Base-by-base conservation (phyloP, 2,113 vertebrate species). In the Mugil cephalus region DNA sequence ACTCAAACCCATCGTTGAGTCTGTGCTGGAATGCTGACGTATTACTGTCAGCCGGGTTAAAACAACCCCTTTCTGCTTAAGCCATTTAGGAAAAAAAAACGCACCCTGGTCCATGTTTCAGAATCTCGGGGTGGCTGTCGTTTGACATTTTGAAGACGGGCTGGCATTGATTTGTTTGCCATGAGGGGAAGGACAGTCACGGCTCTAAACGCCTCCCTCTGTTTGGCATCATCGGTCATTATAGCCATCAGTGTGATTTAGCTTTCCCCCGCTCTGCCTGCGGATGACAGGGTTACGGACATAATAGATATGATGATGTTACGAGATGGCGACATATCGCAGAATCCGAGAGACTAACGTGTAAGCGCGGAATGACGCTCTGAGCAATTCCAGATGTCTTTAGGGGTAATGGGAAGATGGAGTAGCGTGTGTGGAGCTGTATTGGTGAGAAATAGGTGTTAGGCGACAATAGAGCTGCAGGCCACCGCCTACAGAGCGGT, bases 81-180 rank as follows among this genome's bases (percentile, higher is more conserved):
- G 50, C 73, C 78, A 85, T 88, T 90, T 75, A 86, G 69, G 64
- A 83, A 87, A 83, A 87, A 83, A 69, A 74, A 79, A 78, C 76
- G 85, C 76, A 55, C 55, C 59, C 48, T 58, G 60, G 45, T 77
- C 77, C 82, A 69, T 82, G 65, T 84, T 75, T 80, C 46, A 79
- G 67, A 67, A 61, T 64, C 51, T 68, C 38, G 7, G 67, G 77
- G 83, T 62, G 62, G 61, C 74, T 71, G 84, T 70, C 47, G 36
- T 62, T 81, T 87, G 88, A 87, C 83, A 87, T 92, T 90, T 88
- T 86, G 72, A 88, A 80, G 72, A 77, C 80, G 76, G 66, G 35
- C 77, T 79, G 83, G 84, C 82, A 88, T 89, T 86, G 85, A 86
- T 86, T 87, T 81, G 79, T 80, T 72, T 39, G 75, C 80, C 63